These are phyloP conservation scores for Burhinus oedicnemus DNA, from an alignment of 2,113 vertebrate genomes.

Conservation along the genomic window DNA sequence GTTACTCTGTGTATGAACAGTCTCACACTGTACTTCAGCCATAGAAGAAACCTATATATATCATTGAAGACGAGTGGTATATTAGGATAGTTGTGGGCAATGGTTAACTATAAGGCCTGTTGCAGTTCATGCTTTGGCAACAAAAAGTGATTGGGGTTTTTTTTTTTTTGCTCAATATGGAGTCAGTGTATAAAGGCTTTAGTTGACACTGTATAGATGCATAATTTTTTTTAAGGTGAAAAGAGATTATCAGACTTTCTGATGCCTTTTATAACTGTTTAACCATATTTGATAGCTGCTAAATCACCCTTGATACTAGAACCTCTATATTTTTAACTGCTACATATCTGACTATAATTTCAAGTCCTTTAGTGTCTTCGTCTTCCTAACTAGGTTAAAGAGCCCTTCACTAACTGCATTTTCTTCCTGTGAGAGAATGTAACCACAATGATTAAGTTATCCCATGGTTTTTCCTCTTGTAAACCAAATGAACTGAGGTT, in stretches of 20 bases:
- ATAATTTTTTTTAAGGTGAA: not conserved
- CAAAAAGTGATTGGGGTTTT: not conserved
- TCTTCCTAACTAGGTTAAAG: not conserved
- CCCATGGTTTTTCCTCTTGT: not conserved
- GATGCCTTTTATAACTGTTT: not conserved
- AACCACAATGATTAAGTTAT: not conserved
- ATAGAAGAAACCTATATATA: not conserved
- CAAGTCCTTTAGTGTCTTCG: not conserved
- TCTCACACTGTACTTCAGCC: not conserved
- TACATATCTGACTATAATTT: not conserved
- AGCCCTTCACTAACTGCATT: not conserved
- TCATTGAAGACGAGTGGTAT: not conserved
- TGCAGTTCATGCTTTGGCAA: not conserved
- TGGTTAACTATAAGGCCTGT: not conserved
- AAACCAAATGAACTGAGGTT: not conserved
- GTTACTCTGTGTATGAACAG: not conserved
- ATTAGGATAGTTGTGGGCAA: not conserved
- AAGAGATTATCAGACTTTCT: not conserved
- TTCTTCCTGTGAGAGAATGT: not conserved
- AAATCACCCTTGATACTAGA: not conserved
- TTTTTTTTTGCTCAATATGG: not conserved
- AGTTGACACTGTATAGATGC: not conserved
- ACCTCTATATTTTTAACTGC: not conserved
- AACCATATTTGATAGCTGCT: not conserved
- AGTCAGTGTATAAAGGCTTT: not conserved